A percentile compares a stretch with the other conserved stretches of the same genome.
These are phyloP conservation scores for Entelurus aequoreus DNA, from an alignment of 2,113 vertebrate genomes.

Conservation along the genomic window DNA sequence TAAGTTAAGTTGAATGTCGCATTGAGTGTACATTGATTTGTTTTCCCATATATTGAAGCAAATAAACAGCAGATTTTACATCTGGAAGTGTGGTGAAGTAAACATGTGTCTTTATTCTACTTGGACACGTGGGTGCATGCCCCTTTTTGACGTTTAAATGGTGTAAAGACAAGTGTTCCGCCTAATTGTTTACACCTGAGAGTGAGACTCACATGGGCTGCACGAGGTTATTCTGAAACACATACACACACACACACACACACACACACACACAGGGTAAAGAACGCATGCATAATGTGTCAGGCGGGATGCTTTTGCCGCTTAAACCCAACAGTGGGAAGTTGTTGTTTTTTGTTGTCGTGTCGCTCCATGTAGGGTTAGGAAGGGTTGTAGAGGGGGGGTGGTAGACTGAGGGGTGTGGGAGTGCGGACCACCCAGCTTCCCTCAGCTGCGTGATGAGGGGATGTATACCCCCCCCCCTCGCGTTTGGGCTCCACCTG, in stretches of 20 bases:
- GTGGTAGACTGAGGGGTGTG: not conserved
- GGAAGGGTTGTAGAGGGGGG: not conserved
- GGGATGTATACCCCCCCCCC: slow-evolving; percentile 17
- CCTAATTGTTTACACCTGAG: slow-evolving; percentile 11
- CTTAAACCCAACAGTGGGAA: slow-evolving; percentile 21
- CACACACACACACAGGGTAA: slow-evolving; percentile 27
- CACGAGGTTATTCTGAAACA: slow-evolving; percentile 9
- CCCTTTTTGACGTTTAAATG: not conserved
- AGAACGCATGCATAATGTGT: slow-evolving; percentile 39
- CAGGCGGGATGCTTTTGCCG: slow-evolving; percentile 20
- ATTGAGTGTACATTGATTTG: not conserved
- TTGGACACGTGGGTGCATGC: not conserved
- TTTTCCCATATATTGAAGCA: not conserved
- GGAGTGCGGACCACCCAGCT: slow-evolving; percentile 39
- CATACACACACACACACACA: slow-evolving; percentile 12
- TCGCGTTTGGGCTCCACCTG: slow-evolving; percentile 42
- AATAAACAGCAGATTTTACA: not conserved
- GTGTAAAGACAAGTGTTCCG: not conserved
- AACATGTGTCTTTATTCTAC: not conserved
- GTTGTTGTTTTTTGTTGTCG: slow-evolving; percentile 14
- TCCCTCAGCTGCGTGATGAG: slow-evolving; percentile 42
- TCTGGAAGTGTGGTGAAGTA: not conserved
- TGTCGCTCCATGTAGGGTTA: slow-evolving; percentile 12
- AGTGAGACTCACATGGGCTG: slow-evolving; percentile 22
- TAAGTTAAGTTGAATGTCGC: not conserved